Evolutionary conservation across 2,888 invertebrate species (phyloP).

Genomic region (Corythucha ciliata): DNA sequence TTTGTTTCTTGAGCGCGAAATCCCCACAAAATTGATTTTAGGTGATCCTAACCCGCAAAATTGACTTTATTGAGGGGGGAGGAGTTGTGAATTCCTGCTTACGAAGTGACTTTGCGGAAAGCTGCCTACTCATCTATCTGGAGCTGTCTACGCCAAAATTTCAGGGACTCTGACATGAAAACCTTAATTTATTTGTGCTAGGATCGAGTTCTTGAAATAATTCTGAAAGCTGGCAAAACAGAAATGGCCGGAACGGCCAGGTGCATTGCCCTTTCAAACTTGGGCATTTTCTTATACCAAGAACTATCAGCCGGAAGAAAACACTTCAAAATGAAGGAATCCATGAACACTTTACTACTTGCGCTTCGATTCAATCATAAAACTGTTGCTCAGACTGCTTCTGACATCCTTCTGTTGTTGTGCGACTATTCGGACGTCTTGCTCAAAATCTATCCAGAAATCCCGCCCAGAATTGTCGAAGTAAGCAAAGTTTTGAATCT

Average conservation of each 20-base stretch:
- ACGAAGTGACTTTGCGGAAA: too few species aligned
- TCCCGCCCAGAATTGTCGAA: conserved; percentile 54
- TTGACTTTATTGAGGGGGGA: too few species aligned
- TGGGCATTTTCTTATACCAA: conserved; percentile 65
- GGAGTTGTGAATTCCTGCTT: too few species aligned
- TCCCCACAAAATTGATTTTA: too few species aligned
- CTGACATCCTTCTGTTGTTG: conserved; percentile 66
- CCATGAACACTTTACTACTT: conserved; percentile 56
- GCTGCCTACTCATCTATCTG: too few species aligned
- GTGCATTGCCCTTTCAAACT: conserved; percentile 77
- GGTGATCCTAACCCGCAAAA: too few species aligned
- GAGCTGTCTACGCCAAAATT: too few species aligned
- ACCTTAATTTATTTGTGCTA: conserved; percentile 41
- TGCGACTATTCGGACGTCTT: conserved; percentile 69
- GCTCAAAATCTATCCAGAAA: conserved; percentile 60
- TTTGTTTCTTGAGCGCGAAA: too few species aligned
- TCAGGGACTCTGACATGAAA: too few species aligned
- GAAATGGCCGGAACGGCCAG: conserved; percentile 83
- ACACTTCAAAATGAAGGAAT: conserved; percentile 57
- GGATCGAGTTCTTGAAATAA: conserved; percentile 80
- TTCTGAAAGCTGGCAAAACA: conserved; percentile 75
- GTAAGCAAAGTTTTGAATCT: conserved; percentile 37
- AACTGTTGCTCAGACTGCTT: conserved; percentile 72
- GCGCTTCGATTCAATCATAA: conserved; percentile 68
- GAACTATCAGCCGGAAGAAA: conserved; percentile 46